A percentile compares a stretch with the other conserved stretches of the same genome.
phyloP scores from a whole-genome alignment of 2,113 vertebrate genomes.

The Megaceryle torquata region DNA sequence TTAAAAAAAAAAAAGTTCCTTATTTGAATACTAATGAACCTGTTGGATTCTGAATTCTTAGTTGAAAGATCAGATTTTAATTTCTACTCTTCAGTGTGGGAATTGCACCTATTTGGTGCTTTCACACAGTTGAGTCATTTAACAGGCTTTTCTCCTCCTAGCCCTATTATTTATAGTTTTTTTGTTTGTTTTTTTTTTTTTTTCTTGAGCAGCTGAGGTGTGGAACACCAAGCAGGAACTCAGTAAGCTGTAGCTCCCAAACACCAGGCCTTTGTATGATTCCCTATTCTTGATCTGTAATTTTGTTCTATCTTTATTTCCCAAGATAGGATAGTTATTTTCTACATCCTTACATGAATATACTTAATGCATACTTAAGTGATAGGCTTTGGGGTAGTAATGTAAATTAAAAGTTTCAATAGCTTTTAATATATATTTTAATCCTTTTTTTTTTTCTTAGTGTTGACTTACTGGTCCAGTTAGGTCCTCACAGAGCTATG shows the following conservation, averaged over 20 bases:
- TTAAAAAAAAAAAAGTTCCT: neutral
- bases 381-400: too few species aligned
- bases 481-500: neutral
- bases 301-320: neutral
- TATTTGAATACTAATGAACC: neutral
- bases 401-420: too few species aligned
- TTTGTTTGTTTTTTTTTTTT: too few species aligned
- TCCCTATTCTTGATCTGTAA: neutral
- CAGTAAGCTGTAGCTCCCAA: neutral
- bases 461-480: neutral
- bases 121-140: neutral
- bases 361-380: too few species aligned
- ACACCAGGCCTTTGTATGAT: neutral
- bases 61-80: neutral
- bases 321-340: neutral
- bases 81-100: neutral
- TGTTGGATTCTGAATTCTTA: neutral
- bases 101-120: neutral
- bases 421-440: neutral
- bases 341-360: neutral
- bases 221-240: neutral
- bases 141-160: neutral
- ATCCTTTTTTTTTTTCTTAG: neutral
- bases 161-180: neutral
- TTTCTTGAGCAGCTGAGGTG: neutral